Conservation (phyloP, 2,113 vertebrate species). For the Proteles cristata region DNA sequence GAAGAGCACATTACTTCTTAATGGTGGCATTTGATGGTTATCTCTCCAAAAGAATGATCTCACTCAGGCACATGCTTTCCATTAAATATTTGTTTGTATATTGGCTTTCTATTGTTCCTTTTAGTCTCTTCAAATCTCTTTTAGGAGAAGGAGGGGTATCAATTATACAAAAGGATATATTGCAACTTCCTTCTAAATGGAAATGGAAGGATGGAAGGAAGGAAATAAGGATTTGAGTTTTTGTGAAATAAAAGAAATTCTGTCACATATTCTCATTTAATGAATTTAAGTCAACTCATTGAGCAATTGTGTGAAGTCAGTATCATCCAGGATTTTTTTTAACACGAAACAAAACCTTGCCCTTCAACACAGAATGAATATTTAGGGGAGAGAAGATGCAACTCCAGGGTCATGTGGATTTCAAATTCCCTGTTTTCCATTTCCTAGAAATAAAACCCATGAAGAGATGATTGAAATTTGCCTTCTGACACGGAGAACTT, state of each 20-base stretch:
- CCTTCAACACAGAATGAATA: not conserved
- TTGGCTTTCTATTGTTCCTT: slow-evolving; percentile 48
- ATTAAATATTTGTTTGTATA: slow-evolving; percentile 62
- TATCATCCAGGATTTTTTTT: not conserved
- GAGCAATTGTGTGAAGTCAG: not conserved
- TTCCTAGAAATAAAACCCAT: not conserved
- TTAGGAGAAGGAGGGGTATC: slow-evolving; percentile 28
- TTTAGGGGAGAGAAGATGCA: not conserved
- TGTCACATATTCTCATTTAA: not conserved
- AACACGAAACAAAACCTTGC: not conserved
- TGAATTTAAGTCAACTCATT: not conserved
- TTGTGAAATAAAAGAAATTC: not conserved
- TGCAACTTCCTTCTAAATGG: slow-evolving; percentile 11
- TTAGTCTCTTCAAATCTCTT: slow-evolving; percentile 37
- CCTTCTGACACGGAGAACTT: not conserved
- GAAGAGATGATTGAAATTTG: not conserved
- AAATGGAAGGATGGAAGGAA: not conserved
- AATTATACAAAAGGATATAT: slow-evolving; percentile 20
- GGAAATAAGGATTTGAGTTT: not conserved
- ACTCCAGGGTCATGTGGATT: not conserved
- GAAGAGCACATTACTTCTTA: slow-evolving; percentile 63
- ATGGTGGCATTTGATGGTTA: slow-evolving; percentile 67
- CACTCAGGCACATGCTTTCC: slow-evolving; percentile 44
- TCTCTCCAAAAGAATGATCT: slow-evolving; percentile 61
- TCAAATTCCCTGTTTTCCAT: not conserved